phyloP scores from a whole-genome alignment of 2,888 invertebrate genomes.

The Eumerus sabulonum region DNA sequence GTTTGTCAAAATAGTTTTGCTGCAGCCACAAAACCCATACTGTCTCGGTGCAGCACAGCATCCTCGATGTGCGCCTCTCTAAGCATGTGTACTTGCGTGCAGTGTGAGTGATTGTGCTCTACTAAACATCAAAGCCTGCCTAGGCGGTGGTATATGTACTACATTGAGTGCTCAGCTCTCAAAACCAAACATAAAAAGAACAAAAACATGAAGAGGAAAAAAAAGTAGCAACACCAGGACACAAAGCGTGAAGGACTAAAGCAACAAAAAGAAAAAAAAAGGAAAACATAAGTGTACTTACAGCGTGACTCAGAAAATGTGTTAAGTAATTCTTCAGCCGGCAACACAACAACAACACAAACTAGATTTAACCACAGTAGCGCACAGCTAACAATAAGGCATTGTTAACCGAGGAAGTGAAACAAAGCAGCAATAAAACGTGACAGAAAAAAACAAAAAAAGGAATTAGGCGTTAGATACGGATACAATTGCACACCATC shows the following conservation, averaged over 20 bases:
- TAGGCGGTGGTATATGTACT: conserved; percentile 26
- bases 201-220: conserved; percentile 67
- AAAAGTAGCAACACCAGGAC: conserved; percentile 66
- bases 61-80: conserved; percentile 10
- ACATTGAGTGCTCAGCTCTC: conserved; percentile 62
- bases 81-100: conserved; percentile 29
- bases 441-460: not conserved
- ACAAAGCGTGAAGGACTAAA: conserved; percentile 41
- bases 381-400: conserved; percentile 33
- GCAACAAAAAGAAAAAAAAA: conserved; percentile 10
- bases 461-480: conserved; percentile 39
- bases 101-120: conserved; percentile 47
- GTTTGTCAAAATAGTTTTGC: conserved; percentile 61
- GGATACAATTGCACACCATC: conserved; percentile 47
- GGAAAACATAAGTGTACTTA: conserved; percentile 69
- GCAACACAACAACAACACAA: conserved; percentile 56
- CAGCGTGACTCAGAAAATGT: conserved; percentile 70
- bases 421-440: not conserved
- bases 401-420: conserved; percentile 46
- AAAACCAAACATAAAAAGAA: conserved; percentile 67
- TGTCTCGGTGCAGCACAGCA: conserved; percentile 31
- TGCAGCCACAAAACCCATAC: conserved; percentile 61
- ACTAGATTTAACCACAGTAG: conserved; percentile 14
- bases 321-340: conserved; percentile 70
- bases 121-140: conserved; percentile 68